Percentiles rank a stretch among this genome's conserved stretches.
Conservation (phyloP, 2,797 vertebrate species). For the Muraenolepis orangiensis region DNA sequence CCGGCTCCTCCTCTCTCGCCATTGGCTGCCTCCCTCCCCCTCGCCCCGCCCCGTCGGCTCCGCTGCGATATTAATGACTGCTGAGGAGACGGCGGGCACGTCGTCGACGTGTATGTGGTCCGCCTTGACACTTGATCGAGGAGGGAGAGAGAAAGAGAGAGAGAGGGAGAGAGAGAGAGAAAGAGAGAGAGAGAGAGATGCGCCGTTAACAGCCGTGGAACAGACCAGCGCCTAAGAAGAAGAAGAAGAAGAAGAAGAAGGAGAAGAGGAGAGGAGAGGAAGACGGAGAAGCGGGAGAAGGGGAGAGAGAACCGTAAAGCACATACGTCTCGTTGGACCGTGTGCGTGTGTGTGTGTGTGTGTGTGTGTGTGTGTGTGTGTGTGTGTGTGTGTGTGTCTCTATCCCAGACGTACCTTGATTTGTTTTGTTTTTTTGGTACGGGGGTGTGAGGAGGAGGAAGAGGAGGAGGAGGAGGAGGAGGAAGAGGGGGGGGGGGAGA, state of each 20-base stretch:
- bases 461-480: too few species aligned
- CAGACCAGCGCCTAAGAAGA: conserved; percentile 65
- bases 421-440: neutral
- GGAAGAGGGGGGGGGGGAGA: too few species aligned
- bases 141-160: too few species aligned
- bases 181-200: too few species aligned
- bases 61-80: conserved; percentile 83
- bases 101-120: conserved; percentile 73
- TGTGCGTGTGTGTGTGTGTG: too few species aligned
- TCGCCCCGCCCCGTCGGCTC: too few species aligned
- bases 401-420: neutral
- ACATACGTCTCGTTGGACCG: conserved; percentile 29
- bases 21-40: conserved; percentile 80
- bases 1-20: conserved; percentile 68
- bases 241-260: conserved; percentile 41
- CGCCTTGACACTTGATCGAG: conserved; percentile 75
- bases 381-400: too few species aligned
- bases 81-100: conserved; percentile 79
- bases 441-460: too few species aligned
- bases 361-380: too few species aligned
- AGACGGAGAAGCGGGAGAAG: conserved; percentile 57
- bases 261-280: conserved; percentile 50
- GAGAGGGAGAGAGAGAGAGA: too few species aligned
- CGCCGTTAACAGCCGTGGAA: conserved; percentile 79
- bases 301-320: conserved; percentile 22